Evolutionary conservation across 2,888 invertebrate species (phyloP).

Genomic region (Drosophila cracens): DNA sequence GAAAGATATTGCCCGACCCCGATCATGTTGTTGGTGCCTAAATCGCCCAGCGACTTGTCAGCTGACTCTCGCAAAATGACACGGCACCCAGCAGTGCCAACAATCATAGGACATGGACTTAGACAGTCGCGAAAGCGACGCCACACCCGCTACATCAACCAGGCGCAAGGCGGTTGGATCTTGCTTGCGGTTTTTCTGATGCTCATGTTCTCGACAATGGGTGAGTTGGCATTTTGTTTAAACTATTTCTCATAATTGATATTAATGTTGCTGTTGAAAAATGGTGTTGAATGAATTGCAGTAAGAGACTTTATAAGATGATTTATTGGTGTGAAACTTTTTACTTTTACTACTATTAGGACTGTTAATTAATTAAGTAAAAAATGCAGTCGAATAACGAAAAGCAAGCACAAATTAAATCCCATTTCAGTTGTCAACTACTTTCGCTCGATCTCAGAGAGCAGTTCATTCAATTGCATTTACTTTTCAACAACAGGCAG

Average conservation of each 20-base stretch:
- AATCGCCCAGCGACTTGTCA: constrained; percentile 56
- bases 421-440: not conserved
- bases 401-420: not conserved
- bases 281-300: not conserved
- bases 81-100: constrained; percentile 31
- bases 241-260: not conserved
- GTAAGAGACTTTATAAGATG: too few species aligned
- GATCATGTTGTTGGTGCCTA: constrained; percentile 38
- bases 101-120: constrained; percentile 13
- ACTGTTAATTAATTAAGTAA: not conserved
- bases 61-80: constrained; percentile 43
- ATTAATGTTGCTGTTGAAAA: not conserved
- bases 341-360: not conserved
- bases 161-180: constrained; percentile 18
- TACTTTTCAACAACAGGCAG: constrained; percentile 14
- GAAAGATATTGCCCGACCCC: constrained; percentile 41
- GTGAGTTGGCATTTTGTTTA: constrained; percentile 46
- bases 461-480: constrained; percentile 34
- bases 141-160: constrained; percentile 36
- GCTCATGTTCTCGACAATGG: constrained; percentile 47
- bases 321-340: constrained; percentile 1
- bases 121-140: constrained; percentile 25
- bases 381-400: not conserved
- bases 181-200: constrained; percentile 31
- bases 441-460: not conserved